phyloP scores from a whole-genome alignment of 2,888 invertebrate species.

The Dolichopus griseipennis region DNA sequence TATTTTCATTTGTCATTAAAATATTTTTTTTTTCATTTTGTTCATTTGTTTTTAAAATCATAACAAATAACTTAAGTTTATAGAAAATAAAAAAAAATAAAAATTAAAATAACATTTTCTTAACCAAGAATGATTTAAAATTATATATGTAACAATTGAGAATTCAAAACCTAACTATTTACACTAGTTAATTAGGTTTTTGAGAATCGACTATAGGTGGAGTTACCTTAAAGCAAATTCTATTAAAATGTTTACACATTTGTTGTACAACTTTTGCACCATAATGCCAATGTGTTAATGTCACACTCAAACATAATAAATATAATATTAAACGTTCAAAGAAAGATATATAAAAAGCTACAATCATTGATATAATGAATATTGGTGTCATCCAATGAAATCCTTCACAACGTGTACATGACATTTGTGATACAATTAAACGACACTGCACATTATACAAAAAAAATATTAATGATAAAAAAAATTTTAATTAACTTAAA shows the following conservation, averaged over 20 bases:
- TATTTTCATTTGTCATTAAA: too few species aligned
- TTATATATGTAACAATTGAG: too few species aligned
- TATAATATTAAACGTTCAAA: conserved; percentile 65
- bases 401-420: conserved; percentile 82
- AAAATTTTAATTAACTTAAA: not conserved
- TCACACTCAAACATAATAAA: conserved; percentile 58
- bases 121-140: too few species aligned
- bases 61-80: too few species aligned
- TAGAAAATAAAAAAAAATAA: too few species aligned
- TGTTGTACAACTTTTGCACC: conserved; percentile 90
- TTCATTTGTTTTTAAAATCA: too few species aligned
- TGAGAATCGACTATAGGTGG: conserved; percentile 13
- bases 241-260: conserved; percentile 89
- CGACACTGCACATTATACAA: conserved; percentile 64
- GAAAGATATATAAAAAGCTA: conserved; percentile 35
- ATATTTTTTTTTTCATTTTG: too few species aligned
- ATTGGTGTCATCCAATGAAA: conserved; percentile 43
- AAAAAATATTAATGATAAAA: conserved; percentile 1
- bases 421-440: conserved; percentile 96
- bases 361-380: conserved; percentile 30
- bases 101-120: too few species aligned
- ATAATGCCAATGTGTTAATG: conserved; percentile 80
- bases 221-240: conserved; percentile 64
- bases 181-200: conserved; percentile 1
- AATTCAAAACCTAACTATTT: not conserved